phyloP scores from a whole-genome alignment of 2,888 invertebrate species.

The Trissolcus japonicus region DNA sequence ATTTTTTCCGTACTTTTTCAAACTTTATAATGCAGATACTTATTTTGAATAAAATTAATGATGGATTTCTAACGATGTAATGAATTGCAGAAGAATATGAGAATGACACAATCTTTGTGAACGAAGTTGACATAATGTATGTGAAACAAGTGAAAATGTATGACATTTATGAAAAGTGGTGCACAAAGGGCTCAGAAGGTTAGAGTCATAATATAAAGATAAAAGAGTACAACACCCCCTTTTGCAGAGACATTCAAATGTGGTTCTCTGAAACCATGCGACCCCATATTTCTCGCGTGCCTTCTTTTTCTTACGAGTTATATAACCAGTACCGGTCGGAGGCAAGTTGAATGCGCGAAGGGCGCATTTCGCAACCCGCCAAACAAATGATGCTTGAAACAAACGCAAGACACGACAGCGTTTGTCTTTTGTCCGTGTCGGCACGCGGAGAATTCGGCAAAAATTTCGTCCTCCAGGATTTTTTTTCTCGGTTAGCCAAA shows the following conservation, averaged over 20 bases:
- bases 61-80: not conserved
- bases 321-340: constrained; percentile 50
- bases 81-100: not conserved
- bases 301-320: constrained; percentile 60
- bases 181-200: constrained; percentile 41
- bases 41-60: not conserved
- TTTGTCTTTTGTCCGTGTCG: constrained; percentile 73
- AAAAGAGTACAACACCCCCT: constrained; percentile 65
- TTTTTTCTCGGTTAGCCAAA: constrained; percentile 76
- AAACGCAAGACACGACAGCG: constrained; percentile 73
- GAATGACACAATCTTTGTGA: not conserved
- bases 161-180: constrained; percentile 44
- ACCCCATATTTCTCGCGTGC: constrained; percentile 69
- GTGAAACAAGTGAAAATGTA: constrained; percentile 18
- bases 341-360: constrained; percentile 27
- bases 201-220: constrained; percentile 61
- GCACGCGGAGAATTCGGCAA: constrained; percentile 69
- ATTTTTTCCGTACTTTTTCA: not conserved
- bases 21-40: not conserved
- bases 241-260: constrained; percentile 72
- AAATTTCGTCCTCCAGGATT: constrained; percentile 71
- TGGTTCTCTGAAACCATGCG: constrained; percentile 68
- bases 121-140: constrained; percentile 17
- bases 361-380: constrained; percentile 62
- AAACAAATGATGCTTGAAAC: constrained; percentile 77